Evolutionary conservation across 1,140 invertebrate species (phyloP).

Genomic region (Micrasema minimum): DNA sequence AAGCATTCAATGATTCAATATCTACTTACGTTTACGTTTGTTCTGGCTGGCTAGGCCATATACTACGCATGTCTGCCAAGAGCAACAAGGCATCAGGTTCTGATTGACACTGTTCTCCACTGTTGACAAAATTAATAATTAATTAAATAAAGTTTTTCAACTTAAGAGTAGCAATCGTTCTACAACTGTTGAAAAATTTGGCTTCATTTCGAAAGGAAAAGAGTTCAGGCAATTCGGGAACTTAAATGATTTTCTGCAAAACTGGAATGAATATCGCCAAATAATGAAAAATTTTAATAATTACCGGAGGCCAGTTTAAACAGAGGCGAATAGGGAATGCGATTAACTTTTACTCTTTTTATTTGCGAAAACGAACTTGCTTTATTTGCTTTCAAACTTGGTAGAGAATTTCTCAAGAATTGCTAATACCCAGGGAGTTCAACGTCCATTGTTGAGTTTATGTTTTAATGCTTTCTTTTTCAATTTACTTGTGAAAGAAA

Average conservation of each 20-base stretch:
- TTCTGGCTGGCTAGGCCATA: too few relatives aligned
- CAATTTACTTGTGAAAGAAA: constrained; percentile 13
- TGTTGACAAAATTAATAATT: too few relatives aligned
- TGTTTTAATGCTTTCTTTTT: constrained; percentile 25
- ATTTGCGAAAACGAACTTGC: constrained; percentile 17
- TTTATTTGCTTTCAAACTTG: constrained; percentile 26
- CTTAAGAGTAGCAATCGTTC: too few relatives aligned
- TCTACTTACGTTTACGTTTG: too few relatives aligned
- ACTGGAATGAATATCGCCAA: constrained; percentile 21
- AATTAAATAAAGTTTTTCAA: too few relatives aligned
- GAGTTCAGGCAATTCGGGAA: background rate
- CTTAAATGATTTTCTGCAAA: constrained; percentile 22
- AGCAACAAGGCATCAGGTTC: too few relatives aligned
- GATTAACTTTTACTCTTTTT: constrained; percentile 26
- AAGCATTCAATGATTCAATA: too few relatives aligned
- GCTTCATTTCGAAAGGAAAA: too few relatives aligned
- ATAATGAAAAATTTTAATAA: constrained; percentile 12
- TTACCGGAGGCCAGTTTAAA: background rate
- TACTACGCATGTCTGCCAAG: too few relatives aligned
- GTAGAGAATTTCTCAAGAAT: constrained; percentile 5
- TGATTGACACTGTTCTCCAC: too few relatives aligned
- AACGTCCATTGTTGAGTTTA: constrained; percentile 14
- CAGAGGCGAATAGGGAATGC: constrained; percentile 8
- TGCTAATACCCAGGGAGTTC: constrained; percentile 9
- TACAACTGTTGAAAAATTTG: background rate